These are phyloP conservation scores for Lonchura striata DNA, from an alignment of 2,113 vertebrate genomes.

Conservation along the genomic window DNA sequence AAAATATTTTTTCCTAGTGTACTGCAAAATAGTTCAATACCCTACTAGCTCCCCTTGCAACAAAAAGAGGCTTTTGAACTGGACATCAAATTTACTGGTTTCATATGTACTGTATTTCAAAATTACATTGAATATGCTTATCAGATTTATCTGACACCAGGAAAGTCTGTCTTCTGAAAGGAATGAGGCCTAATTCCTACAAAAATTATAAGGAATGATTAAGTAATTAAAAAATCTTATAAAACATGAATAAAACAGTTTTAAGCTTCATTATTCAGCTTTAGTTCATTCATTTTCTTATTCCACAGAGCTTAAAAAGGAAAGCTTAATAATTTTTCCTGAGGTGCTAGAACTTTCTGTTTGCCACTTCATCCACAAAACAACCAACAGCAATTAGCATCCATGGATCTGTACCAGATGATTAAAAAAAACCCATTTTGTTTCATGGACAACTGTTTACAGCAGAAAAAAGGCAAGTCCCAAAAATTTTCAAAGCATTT, in stretches of 20 bases:
- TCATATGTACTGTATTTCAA: neutral
- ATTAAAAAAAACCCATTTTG: fast-evolving
- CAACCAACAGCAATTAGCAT: fast-evolving
- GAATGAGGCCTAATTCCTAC: neutral
- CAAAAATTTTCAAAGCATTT: neutral
- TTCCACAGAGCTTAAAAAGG: neutral
- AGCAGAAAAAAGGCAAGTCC: neutral
- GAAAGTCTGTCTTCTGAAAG: neutral
- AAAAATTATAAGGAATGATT: neutral
- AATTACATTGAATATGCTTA: neutral
- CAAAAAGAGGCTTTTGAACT: neutral
- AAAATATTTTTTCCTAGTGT: neutral
- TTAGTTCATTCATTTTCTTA: neutral
- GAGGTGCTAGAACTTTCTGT: neutral
- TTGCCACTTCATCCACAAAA: neutral
- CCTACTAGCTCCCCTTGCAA: neutral
- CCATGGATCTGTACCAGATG: neutral
- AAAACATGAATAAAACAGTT: neutral
- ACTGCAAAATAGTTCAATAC: neutral
- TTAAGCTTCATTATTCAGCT: neutral
- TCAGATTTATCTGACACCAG: neutral
- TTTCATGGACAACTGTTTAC: neutral
- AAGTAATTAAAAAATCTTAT: neutral
- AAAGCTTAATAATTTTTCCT: neutral
- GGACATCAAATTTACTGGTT: neutral